phyloP scores from a whole-genome alignment of 2,797 vertebrate genomes.

The Pseudochromis fuscus region DNA sequence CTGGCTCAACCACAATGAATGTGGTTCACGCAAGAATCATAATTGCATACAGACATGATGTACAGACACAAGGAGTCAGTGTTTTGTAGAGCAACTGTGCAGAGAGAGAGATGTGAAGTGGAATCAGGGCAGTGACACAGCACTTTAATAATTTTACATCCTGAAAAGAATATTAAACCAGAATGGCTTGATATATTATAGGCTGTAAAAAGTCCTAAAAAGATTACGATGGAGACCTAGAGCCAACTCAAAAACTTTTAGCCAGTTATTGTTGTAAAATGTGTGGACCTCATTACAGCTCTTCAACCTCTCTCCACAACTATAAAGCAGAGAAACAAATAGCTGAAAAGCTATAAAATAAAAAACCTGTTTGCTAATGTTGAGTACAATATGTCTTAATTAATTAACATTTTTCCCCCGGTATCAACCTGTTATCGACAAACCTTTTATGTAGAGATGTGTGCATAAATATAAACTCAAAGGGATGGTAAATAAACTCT shows the following conservation, averaged over 20 bases:
- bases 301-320: background rate
- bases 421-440: background rate
- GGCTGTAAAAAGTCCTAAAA: background rate
- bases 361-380: no score
- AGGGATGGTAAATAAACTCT: constrained; percentile 12
- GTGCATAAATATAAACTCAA: constrained; percentile 14
- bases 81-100: constrained; percentile 42
- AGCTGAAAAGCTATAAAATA: constrained; percentile 7
- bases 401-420: constrained; percentile 18
- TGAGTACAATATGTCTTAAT: constrained; percentile 7
- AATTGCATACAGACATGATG: constrained; percentile 75
- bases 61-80: constrained; percentile 46
- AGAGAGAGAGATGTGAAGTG: constrained; percentile 32
- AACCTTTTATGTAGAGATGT: background rate
- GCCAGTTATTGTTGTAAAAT: constrained; percentile 17
- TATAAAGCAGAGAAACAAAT: constrained; percentile 8
- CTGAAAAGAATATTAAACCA: background rate
- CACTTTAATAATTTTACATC: constrained; percentile 37
- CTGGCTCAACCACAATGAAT: constrained; percentile 75
- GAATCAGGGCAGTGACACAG: constrained; percentile 46
- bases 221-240: background rate
- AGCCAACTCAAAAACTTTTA: constrained; percentile 5
- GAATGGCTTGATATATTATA: background rate
- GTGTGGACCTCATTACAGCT: constrained; percentile 19
- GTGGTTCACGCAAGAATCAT: constrained; percentile 72